Evolutionary conservation across 2,113 vertebrate genomes (phyloP), one percentile per base, ranked within the genome.

Genomic region (Ammospiza caudacuta): DNA sequence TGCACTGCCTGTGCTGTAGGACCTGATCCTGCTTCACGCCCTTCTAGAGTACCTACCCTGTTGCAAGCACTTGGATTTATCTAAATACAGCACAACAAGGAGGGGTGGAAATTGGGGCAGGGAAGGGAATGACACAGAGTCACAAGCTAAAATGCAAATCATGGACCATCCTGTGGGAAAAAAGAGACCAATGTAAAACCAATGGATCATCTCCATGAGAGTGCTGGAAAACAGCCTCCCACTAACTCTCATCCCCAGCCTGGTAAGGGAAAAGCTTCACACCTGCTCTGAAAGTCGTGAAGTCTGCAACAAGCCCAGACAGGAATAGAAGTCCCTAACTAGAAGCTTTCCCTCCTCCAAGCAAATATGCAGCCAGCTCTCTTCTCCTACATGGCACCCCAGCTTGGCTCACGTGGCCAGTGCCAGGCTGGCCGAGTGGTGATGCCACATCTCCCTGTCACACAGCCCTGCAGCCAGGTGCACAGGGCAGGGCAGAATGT

Each of bases 301-400:
- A 90, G 68, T 64, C 95, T 95, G 92, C 80, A 87, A 59, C 7
- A 83, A 92, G 69, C 72, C 58, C 69, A 93, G 83, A 82, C 90
- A 94, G 76, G 92, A 97, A 96, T 93, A 97, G 92, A 93, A 94
- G 64, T 58, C 86, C 83, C 90, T 90, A 70, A 93, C 68, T 51
- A 75, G 80, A 94, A 95, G 80, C 52, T 87, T 86, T 90, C 47
- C 86, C 86, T 95, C 91, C 91, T 90, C 86, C 76, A 39, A 44
- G 16, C 9, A 68, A 58, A 80, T 55, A 46, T 2, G 33, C 72
- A 94, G 58, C 67, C 83, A 46, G 21, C 57, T 78, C 61, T 62
- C n/a, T 66, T 44, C 51, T 73, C 69, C 59, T 4, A 5, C 77
- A 52, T 46, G 69, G 77, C 28, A 39, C 57, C 16, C 64, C 52